These are phyloP conservation scores for Cheilosia urbana DNA, from an alignment of 2,888 invertebrate genomes.

Conservation along the genomic window DNA sequence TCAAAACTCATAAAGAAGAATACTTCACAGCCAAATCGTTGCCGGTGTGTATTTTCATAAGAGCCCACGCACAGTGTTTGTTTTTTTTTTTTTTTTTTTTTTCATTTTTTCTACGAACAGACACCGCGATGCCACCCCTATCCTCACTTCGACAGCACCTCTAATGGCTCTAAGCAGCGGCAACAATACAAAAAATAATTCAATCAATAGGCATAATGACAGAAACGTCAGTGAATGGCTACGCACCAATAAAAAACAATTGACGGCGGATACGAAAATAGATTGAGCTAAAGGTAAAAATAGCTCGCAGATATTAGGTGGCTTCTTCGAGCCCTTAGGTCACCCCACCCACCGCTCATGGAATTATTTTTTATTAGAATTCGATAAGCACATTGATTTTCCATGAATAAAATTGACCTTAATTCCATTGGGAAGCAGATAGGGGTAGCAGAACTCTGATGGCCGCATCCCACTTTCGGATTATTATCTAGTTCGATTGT, in stretches of 20 bases:
- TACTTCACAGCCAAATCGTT: conserved; percentile 37
- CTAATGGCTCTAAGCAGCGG: not conserved
- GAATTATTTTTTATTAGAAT: conserved; percentile 58
- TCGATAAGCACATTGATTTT: conserved; percentile 68
- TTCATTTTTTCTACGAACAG: not conserved
- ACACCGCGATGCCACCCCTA: conserved; percentile 1
- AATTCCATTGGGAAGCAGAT: conserved; percentile 29
- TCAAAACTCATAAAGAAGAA: conserved; percentile 32
- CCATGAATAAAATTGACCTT: conserved; percentile 72
- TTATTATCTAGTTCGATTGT: conserved; percentile 23
- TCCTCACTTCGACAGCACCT: not conserved
- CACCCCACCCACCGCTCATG: conserved; percentile 22
- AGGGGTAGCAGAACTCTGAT: conserved; percentile 3
- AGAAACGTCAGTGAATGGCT: conserved; percentile 46
- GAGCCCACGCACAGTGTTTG: conserved; percentile 25
- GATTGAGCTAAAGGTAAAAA: conserved; percentile 15
- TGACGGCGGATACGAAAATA: conserved; percentile 49
- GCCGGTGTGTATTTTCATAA: conserved; percentile 25
- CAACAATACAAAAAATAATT: conserved; percentile 8
- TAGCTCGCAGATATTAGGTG: not conserved
- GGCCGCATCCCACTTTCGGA: conserved; percentile 29
- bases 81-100: conserved; percentile 1
- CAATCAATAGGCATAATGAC: conserved; percentile 47
- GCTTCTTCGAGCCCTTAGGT: not conserved
- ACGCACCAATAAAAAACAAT: conserved; percentile 47